phyloP scores from a whole-genome alignment of 92 coral and sea anemone genomes.

The Epizoanthus rinbou region DNA sequence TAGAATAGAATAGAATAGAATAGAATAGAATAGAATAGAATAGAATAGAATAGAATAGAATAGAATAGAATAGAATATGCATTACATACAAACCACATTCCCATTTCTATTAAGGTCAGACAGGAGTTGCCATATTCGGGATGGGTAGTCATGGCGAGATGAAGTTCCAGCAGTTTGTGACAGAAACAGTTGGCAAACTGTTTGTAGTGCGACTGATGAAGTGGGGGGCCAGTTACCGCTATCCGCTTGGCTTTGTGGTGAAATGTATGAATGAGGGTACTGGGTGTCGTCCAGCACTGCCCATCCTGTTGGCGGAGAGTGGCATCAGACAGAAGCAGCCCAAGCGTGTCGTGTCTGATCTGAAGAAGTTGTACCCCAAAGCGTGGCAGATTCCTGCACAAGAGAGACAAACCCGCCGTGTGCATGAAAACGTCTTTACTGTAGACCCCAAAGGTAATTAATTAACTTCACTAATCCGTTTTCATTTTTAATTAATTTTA shows the following conservation, averaged over 20 bases:
- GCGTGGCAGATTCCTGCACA: constrained; percentile 74
- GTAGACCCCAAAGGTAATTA: constrained; percentile 64
- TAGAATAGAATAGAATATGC: too few relatives aligned
- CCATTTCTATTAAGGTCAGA: constrained; percentile 47
- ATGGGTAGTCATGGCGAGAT: constrained; percentile 54
- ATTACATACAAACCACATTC: neutral
- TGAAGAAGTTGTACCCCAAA: constrained; percentile 56
- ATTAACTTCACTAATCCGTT: neutral
- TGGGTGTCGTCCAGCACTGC: constrained; percentile 55
- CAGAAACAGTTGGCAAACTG: constrained; percentile 81
- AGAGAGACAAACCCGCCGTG: constrained; percentile 66
- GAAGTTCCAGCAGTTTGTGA: constrained; percentile 62
- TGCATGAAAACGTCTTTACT: constrained; percentile 72
- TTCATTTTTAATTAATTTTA: too few relatives aligned
- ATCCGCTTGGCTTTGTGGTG: constrained; percentile 88
- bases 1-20: too few relatives aligned
- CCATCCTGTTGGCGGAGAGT: constrained; percentile 77
- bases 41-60: too few relatives aligned
- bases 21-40: too few relatives aligned
- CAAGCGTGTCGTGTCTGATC: constrained; percentile 55
- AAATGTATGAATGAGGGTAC: constrained; percentile 65
- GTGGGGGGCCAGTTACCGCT: constrained; percentile 93
- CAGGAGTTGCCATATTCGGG: constrained; percentile 84
- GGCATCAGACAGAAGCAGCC: constrained; percentile 71
- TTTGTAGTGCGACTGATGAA: constrained; percentile 89